Conservation (phyloP, 2,113 vertebrate species). For the Falco punctatus region DNA sequence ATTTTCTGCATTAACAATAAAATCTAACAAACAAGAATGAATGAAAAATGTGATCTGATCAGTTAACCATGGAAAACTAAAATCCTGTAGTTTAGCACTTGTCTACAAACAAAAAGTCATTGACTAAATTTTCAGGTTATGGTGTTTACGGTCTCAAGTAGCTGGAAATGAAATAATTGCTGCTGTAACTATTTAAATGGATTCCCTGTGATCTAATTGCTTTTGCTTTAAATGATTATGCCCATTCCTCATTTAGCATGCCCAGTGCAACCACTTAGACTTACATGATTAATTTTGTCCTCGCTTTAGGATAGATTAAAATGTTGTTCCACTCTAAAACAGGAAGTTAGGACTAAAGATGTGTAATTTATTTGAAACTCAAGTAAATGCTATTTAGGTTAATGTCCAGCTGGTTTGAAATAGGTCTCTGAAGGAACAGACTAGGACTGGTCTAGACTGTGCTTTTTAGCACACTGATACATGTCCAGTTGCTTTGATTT, state of each 20-base stretch:
- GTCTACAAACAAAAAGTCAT: background rate
- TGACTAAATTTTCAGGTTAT: background rate
- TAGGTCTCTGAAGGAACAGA: background rate
- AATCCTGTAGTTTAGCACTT: background rate
- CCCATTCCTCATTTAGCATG: background rate
- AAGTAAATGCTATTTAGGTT: background rate
- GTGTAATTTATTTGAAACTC: background rate
- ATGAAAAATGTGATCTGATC: background rate
- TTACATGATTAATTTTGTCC: background rate
- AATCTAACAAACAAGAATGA: background rate
- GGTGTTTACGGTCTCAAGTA: background rate
- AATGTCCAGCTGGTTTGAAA: background rate
- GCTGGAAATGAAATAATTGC: background rate
- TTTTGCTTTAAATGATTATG: background rate
- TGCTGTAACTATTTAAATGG: background rate
- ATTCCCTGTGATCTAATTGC: background rate
- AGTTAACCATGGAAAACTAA: background rate
- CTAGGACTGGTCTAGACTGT: background rate
- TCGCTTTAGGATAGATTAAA: background rate
- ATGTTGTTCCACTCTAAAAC: background rate
- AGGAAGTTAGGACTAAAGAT: background rate
- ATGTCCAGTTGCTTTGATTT: background rate
- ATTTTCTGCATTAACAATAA: conserved; percentile 8
- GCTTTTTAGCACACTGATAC: background rate
- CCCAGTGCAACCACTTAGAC: background rate